Evolutionary conservation across 2,797 vertebrate species (phyloP).

Genomic region (Paratrypauchen microcephalus): DNA sequence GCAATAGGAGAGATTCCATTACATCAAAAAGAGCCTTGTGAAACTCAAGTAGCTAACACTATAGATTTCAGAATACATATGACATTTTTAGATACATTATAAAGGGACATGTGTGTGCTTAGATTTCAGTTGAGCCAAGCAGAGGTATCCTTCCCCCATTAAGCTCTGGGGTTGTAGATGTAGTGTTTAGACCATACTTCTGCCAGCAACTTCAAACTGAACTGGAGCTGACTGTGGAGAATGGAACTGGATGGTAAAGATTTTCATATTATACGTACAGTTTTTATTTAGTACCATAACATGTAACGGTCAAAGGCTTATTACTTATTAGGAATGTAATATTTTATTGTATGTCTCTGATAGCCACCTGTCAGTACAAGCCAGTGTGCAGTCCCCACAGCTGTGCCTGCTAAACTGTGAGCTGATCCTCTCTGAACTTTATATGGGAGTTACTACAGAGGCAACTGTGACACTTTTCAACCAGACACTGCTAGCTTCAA

Average conservation of each 20-base stretch:
- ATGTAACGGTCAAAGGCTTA: background rate
- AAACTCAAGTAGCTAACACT: constrained; percentile 51
- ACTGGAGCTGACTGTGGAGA: constrained; percentile 83
- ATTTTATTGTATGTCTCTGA: constrained; percentile 23
- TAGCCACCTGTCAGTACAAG: constrained; percentile 86
- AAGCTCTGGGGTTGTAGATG: constrained; percentile 68
- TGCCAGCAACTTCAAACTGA: constrained; percentile 81
- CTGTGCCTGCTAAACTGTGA: constrained; percentile 81
- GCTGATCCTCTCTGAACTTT: constrained; percentile 80
- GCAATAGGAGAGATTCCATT: constrained; percentile 71
- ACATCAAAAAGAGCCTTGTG: constrained; percentile 11
- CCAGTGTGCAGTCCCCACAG: constrained; percentile 84
- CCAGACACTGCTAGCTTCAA: constrained; percentile 83
- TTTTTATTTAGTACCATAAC: background rate
- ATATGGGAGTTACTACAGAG: constrained; percentile 76
- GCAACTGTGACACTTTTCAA: constrained; percentile 80
- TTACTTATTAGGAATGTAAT: background rate
- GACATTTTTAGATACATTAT: background rate
- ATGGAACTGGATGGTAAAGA: constrained; percentile 85
- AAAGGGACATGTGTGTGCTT: constrained; percentile 33
- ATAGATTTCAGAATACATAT: background rate
- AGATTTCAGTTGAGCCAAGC: constrained; percentile 79
- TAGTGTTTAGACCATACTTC: constrained; percentile 76
- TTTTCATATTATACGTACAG: background rate
- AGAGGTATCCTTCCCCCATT: constrained; percentile 80